These are phyloP conservation scores for Limnephilus lunatus DNA, from an alignment of 2,888 invertebrate species.

Conservation along the genomic window DNA sequence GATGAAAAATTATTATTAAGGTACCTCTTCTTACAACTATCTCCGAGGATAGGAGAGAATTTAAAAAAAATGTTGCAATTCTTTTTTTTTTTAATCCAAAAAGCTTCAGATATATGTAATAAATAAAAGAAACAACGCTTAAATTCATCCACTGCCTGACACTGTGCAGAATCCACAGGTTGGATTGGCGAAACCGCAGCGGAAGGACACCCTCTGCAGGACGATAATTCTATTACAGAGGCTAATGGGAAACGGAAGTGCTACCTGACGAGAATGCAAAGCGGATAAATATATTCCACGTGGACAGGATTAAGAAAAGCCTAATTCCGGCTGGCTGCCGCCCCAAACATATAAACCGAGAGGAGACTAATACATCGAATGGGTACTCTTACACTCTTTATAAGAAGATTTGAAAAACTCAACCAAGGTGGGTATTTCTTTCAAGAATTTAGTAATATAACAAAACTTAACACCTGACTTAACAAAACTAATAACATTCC, in stretches of 20 bases:
- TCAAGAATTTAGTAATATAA: neutral
- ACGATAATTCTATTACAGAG: slow-evolving; percentile 61
- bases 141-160: neutral
- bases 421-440: neutral
- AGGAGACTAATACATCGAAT: neutral
- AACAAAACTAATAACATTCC: no score
- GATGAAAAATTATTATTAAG: no score
- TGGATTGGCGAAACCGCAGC: slow-evolving; percentile 17
- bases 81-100: no score
- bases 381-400: neutral
- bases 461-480: no score
- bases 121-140: neutral
- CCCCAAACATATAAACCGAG: neutral
- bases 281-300: slow-evolving; percentile 61
- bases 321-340: slow-evolving; percentile 10
- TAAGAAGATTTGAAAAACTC: neutral
- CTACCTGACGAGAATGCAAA: slow-evolving; percentile 64
- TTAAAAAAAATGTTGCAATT: no score
- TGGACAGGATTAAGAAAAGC: slow-evolving; percentile 43
- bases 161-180: slow-evolving; percentile 50
- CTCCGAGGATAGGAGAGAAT: no score
- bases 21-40: no score
- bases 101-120: neutral
- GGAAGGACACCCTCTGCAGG: slow-evolving; percentile 27
- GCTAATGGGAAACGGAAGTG: slow-evolving; percentile 61